These are phyloP conservation scores for Cyclargus thomasi DNA, from an alignment of 1,140 invertebrate genomes.

Conservation along the genomic window DNA sequence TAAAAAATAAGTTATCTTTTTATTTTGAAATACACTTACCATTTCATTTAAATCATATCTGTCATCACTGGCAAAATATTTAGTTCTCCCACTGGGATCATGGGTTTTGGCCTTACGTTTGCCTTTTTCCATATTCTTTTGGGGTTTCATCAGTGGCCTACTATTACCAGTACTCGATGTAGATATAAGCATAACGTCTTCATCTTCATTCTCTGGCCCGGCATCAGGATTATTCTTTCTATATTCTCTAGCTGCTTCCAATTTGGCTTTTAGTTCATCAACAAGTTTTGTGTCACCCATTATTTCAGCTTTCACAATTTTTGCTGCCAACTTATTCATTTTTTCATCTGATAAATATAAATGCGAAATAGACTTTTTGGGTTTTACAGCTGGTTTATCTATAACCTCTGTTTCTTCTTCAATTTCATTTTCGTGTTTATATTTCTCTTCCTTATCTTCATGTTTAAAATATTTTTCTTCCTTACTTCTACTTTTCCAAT, in stretches of 20 bases:
- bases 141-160: conserved; percentile 74
- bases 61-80: conserved; percentile 95
- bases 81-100: conserved; percentile 81
- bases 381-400: conserved; percentile 22
- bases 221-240: conserved; percentile 70
- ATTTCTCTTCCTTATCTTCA: conserved; percentile 9
- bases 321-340: conserved; percentile 91
- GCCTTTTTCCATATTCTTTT: conserved; percentile 53
- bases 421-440: conserved; percentile 20
- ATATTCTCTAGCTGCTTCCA: conserved; percentile 81
- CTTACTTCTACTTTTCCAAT: conserved; percentile 34
- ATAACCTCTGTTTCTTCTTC: not conserved
- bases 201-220: conserved; percentile 54
- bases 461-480: conserved; percentile 17
- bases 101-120: conserved; percentile 84
- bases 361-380: conserved; percentile 34
- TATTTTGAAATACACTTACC: conserved; percentile 70
- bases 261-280: conserved; percentile 82
- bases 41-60: conserved; percentile 90
- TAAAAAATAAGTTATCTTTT: no score
- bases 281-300: conserved; percentile 86
- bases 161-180: conserved; percentile 82
- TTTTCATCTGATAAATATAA: conserved; percentile 83
- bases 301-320: conserved; percentile 93
- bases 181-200: conserved; percentile 82